Percentiles rank a stretch among this genome's conserved stretches.
Evolutionary conservation across 2,797 vertebrate species (phyloP).

Genomic region (Cetoscarus ocellatus): DNA sequence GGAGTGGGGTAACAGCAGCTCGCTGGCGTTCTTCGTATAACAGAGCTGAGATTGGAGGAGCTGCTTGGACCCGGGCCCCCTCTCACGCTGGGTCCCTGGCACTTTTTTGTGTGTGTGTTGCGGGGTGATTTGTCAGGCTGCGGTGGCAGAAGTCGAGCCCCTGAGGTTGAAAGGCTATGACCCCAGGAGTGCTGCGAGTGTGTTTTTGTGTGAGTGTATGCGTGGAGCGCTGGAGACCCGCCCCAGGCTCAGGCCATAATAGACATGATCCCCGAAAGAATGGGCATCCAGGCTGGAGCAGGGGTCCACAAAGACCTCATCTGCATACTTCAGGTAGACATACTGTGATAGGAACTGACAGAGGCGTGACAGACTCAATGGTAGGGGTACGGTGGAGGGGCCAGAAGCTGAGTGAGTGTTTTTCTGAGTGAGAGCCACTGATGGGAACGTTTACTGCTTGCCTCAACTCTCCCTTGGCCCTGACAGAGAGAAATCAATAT

Average conservation of each 20-base stretch:
- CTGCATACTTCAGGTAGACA: slow-evolving; percentile 99
- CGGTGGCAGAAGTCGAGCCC: slow-evolving; percentile 99
- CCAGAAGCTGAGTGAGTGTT: slow-evolving; percentile 28
- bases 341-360: slow-evolving; percentile 98
- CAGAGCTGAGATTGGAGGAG: slow-evolving; percentile 81
- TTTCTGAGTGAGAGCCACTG: slow-evolving; percentile 66
- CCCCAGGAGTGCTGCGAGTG: slow-evolving; percentile 92
- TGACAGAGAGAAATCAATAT: slow-evolving; percentile 94
- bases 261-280: slow-evolving; percentile 90
- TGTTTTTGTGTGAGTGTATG: slow-evolving; percentile 58
- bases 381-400: slow-evolving; percentile 75
- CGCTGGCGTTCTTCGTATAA: slow-evolving; percentile 64
- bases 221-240: slow-evolving; percentile 73
- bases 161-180: slow-evolving; percentile 99
- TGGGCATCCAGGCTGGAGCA: slow-evolving; percentile 81
- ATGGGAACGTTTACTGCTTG: slow-evolving; percentile 87
- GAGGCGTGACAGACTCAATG: slow-evolving; percentile 94
- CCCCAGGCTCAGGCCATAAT: slow-evolving; percentile 90
- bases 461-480: slow-evolving; percentile 84
- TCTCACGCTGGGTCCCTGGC: slow-evolving; percentile 90
- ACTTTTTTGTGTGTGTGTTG: slow-evolving; percentile 90
- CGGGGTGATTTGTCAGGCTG: slow-evolving; percentile 95
- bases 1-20: slow-evolving; percentile 76
- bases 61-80: slow-evolving; percentile 83
- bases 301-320: slow-evolving; percentile 92